Percentiles rank a stretch among this genome's conserved stretches.
These are phyloP conservation scores for Trissolcus basalis DNA, from an alignment of 1,140 invertebrate species.

Conservation along the genomic window DNA sequence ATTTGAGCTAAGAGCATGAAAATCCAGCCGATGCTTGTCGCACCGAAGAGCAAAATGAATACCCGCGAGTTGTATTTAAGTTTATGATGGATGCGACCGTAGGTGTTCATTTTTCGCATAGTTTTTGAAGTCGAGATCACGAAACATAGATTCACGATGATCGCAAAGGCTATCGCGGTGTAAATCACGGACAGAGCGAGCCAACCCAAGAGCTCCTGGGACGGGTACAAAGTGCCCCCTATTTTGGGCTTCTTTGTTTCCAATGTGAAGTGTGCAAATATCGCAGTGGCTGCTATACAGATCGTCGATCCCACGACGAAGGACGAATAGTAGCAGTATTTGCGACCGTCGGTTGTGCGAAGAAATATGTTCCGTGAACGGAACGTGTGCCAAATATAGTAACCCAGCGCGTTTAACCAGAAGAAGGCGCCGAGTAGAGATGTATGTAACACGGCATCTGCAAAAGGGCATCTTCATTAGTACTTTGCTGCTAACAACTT, in stretches of 20 bases:
- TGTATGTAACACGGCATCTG: conserved; percentile 85
- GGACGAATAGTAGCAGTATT: conserved; percentile 89
- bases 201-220: conserved; percentile 79
- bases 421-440: conserved; percentile 87
- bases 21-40: conserved; percentile 84
- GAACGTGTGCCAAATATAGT: conserved; percentile 91
- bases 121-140: conserved; percentile 86
- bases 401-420: conserved; percentile 89
- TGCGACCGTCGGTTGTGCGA: conserved; percentile 86
- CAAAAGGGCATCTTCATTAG: conserved; percentile 64
- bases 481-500: no score
- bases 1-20: conserved; percentile 85
- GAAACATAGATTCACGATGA: conserved; percentile 86
- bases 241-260: conserved; percentile 79
- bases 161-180: conserved; percentile 85
- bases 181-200: conserved; percentile 88
- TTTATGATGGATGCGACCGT: conserved; percentile 89
- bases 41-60: conserved; percentile 83
- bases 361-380: conserved; percentile 89
- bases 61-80: conserved; percentile 89
- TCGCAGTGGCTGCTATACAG: conserved; percentile 81
- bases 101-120: conserved; percentile 86
- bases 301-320: conserved; percentile 86
- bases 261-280: conserved; percentile 88
- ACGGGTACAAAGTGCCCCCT: conserved; percentile 55